Conservation (phyloP, 2,113 vertebrate genomes). For the Cricetomys ansorgei region DNA sequence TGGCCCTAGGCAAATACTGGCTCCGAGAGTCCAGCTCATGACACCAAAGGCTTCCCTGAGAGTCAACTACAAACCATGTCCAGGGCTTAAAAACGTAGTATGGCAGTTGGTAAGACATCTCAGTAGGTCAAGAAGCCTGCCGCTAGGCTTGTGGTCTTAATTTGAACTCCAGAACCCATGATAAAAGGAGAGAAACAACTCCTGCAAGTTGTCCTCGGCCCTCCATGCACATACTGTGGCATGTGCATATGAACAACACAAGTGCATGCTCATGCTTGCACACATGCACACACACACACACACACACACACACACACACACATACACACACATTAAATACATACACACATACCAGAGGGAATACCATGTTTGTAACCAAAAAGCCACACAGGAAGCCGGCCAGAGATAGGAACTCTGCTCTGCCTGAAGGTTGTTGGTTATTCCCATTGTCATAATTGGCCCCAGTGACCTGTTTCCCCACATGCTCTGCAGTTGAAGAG, state of each 20-base stretch:
- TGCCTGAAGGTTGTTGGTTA: background rate
- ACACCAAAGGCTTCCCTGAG: too few relatives aligned
- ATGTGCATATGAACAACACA: background rate
- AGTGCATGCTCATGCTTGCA: background rate
- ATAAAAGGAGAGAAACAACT: background rate
- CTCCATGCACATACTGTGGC: background rate
- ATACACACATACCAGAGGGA: background rate
- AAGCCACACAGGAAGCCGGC: background rate
- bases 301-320: background rate
- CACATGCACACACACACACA: background rate
- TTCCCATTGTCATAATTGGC: background rate
- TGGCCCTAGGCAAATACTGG: fast-evolving
- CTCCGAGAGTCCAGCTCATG: fast-evolving
- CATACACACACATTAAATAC: background rate
- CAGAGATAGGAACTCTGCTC: fast-evolving
- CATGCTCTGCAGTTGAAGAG: background rate
- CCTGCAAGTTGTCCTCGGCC: background rate
- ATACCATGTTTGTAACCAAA: background rate
- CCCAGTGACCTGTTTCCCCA: fast-evolving
- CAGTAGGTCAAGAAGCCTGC: background rate
- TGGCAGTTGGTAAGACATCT: background rate
- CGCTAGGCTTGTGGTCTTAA: background rate
- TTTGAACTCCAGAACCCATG: background rate
- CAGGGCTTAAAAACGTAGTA: background rate
- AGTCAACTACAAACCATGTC: fast-evolving